Conservation (phyloP, 2,113 vertebrate genomes). For the Sus scrofa region T2T-Sscrofa CM000817.6:112131001-112131500, state of each 20-base stretch:
- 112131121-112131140: too few species aligned
- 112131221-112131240: neutral
- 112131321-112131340: neutral
- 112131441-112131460: neutral
- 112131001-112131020: conserved; percentile 6
- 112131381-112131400: neutral
- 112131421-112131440: neutral
- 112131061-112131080: neutral
- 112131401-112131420: conserved; percentile 1
- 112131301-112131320: neutral
- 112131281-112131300: neutral
- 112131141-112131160: neutral
- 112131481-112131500: neutral
- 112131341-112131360: neutral
- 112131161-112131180: neutral
- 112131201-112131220: neutral
- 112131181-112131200: neutral
- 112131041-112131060: neutral
- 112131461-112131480: neutral
- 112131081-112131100: neutral
- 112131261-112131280: neutral
- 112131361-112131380: neutral
- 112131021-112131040: neutral
- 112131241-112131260: neutral
- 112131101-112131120: neutral